These are phyloP conservation scores for Hedychridium roseum DNA, from an alignment of 2,888 invertebrate species.

Conservation along the genomic window DNA sequence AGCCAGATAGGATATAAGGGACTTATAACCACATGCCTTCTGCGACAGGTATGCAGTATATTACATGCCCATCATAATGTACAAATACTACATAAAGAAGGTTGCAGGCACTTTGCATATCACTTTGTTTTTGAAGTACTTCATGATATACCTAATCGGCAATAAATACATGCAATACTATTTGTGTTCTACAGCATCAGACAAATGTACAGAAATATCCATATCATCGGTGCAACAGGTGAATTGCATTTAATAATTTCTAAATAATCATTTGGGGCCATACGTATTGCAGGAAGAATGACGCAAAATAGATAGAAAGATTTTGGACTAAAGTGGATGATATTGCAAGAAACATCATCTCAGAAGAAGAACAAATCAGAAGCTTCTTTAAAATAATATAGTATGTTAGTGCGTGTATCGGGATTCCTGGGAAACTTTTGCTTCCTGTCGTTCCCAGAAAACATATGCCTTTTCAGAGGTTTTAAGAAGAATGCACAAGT, in stretches of 20 bases:
- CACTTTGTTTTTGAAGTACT: not conserved
- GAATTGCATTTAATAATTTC: conserved; percentile 10
- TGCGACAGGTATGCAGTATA: conserved; percentile 48
- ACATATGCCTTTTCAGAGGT: conserved; percentile 38
- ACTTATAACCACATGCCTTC: conserved; percentile 55
- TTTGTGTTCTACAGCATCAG: conserved; percentile 1
- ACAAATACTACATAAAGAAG: not conserved
- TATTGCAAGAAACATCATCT: conserved; percentile 19
- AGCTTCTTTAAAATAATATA: conserved; percentile 28
- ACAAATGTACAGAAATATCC: conserved; percentile 1
- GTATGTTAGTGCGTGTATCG: conserved; percentile 38
- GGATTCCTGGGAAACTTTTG: conserved; percentile 39
- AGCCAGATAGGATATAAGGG: conserved; percentile 34
- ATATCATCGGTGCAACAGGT: conserved; percentile 17
- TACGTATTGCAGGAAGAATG: conserved; percentile 41
- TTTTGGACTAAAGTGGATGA: conserved; percentile 26
- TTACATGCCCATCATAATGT: not conserved
- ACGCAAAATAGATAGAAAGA: conserved; percentile 27
- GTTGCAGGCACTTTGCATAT: conserved; percentile 1
- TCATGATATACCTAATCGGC: not conserved
- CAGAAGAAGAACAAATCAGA: conserved; percentile 25
- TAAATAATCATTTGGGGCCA: conserved; percentile 26
- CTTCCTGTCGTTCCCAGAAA: conserved; percentile 37
- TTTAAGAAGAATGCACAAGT: conserved; percentile 37
- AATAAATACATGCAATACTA: conserved; percentile 1